Evolutionary conservation across 2,797 vertebrate genomes (phyloP).

Genomic region (Spondyliosoma cantharus): DNA sequence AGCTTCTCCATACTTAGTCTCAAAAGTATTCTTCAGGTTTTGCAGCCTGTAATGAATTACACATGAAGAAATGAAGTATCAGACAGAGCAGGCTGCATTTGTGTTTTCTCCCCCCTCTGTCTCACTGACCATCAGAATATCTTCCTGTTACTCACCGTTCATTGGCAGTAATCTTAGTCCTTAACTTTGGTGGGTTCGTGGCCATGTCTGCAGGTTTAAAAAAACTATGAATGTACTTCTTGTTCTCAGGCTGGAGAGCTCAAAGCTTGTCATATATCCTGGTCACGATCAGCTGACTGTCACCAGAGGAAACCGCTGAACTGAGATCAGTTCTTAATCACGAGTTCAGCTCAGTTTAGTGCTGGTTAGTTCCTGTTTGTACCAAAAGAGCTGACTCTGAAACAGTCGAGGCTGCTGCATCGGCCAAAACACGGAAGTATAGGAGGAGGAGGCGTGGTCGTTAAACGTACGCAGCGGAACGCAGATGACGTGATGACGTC

Average conservation of each 20-base stretch:
- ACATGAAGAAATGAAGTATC: neutral
- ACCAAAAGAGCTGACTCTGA: slow-evolving; percentile 41
- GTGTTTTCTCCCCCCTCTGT: neutral
- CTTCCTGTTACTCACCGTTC: slow-evolving; percentile 73
- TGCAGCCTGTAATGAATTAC: slow-evolving; percentile 86
- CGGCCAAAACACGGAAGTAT: slow-evolving; percentile 65
- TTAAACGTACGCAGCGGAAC: too few species aligned
- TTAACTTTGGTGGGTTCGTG: slow-evolving; percentile 72
- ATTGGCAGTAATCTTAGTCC: slow-evolving; percentile 54
- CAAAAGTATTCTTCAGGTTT: slow-evolving; percentile 90
- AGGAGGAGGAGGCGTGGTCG: neutral
- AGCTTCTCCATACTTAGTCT: slow-evolving; percentile 88
- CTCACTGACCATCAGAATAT: neutral
- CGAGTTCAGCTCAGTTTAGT: accelerated
- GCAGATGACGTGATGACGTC: too few species aligned
- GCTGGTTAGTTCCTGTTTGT: neutral
- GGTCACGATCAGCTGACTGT: slow-evolving; percentile 75
- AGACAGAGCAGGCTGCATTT: neutral
- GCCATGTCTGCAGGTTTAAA: slow-evolving; percentile 67
- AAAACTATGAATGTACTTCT: slow-evolving; percentile 1
- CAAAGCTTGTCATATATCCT: slow-evolving; percentile 7
- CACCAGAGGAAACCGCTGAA: slow-evolving; percentile 57
- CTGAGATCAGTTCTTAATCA: slow-evolving; percentile 18
- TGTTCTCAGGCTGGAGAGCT: neutral
- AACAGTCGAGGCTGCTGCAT: slow-evolving; percentile 34